These are phyloP conservation scores for Cynopterus brachyotis DNA, from an alignment of 2,113 vertebrate genomes.

Conservation along the genomic window DNA sequence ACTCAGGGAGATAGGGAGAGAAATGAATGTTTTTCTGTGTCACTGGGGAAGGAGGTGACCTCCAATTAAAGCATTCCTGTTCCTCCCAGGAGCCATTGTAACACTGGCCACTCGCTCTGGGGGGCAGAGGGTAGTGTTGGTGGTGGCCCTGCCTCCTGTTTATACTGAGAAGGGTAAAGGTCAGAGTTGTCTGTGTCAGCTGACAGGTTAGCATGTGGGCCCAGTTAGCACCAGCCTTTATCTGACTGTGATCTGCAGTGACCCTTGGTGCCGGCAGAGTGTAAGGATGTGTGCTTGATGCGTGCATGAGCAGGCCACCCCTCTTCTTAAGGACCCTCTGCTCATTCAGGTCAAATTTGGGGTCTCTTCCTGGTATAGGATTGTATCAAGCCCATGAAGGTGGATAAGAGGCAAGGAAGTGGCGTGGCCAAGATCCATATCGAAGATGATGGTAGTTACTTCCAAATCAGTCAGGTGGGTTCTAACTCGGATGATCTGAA, in stretches of 20 bases:
- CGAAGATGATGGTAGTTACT: slow-evolving; percentile 94
- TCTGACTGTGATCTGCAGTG: neutral
- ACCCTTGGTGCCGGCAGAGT: neutral
- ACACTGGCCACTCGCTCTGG: neutral
- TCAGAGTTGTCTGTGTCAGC: neutral
- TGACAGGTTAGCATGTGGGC: neutral
- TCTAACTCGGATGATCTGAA: neutral
- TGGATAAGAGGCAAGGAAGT: slow-evolving; percentile 89
- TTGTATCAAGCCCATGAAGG: slow-evolving; percentile 93
- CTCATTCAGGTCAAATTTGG: neutral
- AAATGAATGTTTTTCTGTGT: no score
- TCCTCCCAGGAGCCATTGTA: neutral
- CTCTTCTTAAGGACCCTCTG: neutral
- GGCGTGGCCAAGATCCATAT: slow-evolving; percentile 93
- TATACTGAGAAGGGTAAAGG: neutral
- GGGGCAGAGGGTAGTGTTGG: no score
- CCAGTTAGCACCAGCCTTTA: neutral
- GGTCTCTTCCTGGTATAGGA: slow-evolving; percentile 83
- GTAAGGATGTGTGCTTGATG: slow-evolving; percentile 51
- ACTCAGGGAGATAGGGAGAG: neutral
- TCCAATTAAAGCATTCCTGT: neutral
- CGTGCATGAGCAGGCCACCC: neutral
- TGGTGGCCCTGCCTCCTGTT: neutral
- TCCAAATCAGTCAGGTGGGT: slow-evolving; percentile 91
- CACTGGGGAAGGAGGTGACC: no score